Conservation (phyloP, 2,888 invertebrate species). For the Lithophane leautieri region DNA sequence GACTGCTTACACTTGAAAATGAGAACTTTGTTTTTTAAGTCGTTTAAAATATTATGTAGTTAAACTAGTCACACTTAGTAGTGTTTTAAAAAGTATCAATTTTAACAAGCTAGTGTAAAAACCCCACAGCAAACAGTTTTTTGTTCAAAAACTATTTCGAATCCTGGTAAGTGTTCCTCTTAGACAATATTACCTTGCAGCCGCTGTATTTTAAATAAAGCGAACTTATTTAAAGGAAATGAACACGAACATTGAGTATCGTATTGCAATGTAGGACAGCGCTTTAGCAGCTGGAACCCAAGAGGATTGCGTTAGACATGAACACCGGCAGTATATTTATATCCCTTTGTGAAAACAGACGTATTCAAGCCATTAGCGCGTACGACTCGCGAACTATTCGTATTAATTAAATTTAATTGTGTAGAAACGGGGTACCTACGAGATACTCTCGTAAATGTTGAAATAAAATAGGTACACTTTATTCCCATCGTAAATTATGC, state of each 20-base stretch:
- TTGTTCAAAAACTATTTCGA: conserved; percentile 20
- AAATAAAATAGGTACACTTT: conserved; percentile 62
- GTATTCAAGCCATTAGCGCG: conserved; percentile 85
- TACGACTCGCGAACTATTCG: conserved; percentile 87
- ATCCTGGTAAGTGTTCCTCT: conserved; percentile 5
- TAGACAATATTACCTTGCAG: conserved; percentile 36
- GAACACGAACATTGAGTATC: conserved; percentile 49
- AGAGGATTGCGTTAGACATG: conserved; percentile 63
- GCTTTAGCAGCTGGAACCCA: conserved; percentile 57
- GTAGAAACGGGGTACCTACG: conserved; percentile 79
- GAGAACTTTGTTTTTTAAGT: conserved; percentile 10
- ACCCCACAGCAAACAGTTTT: not conserved
- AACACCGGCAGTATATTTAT: conserved; percentile 76
- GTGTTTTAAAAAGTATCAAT: not conserved
- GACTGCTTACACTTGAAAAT: conserved; percentile 16
- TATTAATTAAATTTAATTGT: conserved; percentile 90
- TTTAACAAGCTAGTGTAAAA: not conserved
- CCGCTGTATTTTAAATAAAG: conserved; percentile 38
- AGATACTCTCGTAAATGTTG: conserved; percentile 72
- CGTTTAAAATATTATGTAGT: not conserved
- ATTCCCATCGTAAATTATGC: conserved; percentile 65
- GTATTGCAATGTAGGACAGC: conserved; percentile 55
- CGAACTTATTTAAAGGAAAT: conserved; percentile 49
- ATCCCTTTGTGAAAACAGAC: conserved; percentile 82
- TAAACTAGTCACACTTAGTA: not conserved